Base-by-base conservation (phyloP, 2,797 vertebrate species). In the Perodicticus potto region DNA sequence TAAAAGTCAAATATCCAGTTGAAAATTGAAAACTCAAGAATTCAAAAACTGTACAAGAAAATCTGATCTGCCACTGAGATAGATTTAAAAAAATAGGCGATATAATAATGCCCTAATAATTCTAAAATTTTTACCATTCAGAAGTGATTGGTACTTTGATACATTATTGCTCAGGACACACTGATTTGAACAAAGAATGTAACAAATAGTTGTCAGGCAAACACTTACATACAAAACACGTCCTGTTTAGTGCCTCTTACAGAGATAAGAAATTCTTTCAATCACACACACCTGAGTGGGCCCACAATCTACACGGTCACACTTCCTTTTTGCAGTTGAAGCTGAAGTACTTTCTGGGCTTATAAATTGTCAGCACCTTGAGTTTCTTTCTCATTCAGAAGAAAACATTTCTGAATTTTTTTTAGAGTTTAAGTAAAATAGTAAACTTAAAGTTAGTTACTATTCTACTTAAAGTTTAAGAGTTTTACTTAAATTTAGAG, bases 21-120 rank as follows among this genome's bases (percentile, higher is more conserved):
- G 61, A 93, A 95, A 97, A 93, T 61, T 80, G 22, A 94, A 92
- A 96, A 82, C 49, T n/a, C 27, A 17, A 93, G 86, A 81, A 88
- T 45, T 3, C n/a, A 89, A 45, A 88, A 84, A 63, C 87, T 70
- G 32, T 78, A 14, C 14, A 80, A 65, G 27, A 49, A 20, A 69
- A 19, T 65, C 53, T 91, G 22, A 10, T 82, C 53, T 87, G 40
- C 25, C 85, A 16, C 23, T 86, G 27, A 94, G 14, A 96, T 77
- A 73, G 25, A 96, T 53, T 86, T 84, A 91, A 91, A 86, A 86
- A 63, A 45, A 45, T 45, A 45, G 45, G 45, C 10, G 45, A 81
- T 7, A 80, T 57, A 78, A 59, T 59, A 76, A 96, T 82, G 55
- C 43, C 87, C 34, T 49, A 74, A 61, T 37, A 59, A 67, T 37